Base-by-base conservation (phyloP, 2,888 invertebrate genomes). In the Cotesia congregata region DNA sequence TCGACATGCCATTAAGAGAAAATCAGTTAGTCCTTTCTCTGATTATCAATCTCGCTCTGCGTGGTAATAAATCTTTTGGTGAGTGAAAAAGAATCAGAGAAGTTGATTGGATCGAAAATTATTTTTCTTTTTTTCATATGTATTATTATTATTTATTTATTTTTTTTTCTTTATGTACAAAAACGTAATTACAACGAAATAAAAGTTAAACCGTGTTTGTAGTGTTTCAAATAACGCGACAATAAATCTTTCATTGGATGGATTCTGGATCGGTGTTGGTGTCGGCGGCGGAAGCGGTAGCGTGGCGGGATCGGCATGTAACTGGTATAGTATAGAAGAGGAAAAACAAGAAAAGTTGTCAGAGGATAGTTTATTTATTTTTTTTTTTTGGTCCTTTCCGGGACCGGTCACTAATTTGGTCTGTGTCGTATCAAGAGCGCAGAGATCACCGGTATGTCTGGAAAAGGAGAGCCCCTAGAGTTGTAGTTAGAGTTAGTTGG, bases 11-110 rank as follows among this genome's bases (percentile, higher is more conserved):
- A 61, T 30, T 65, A 38, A 59, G 67, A 73, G 67, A 67, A 73
- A 73, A 73, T 65, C 73, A 73, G 73, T 73, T 73, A 67, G 38
- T 50, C 15, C 64, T 62, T 62, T 62, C 20, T 41, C 40, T 73
- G 73, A 73, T 73, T 73, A 73, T 67, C 38, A 73, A 30, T 67
- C 67, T 50, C 15, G 67, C 59, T 60, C 30, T 30, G 30, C 30
- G 30, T 30, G 30, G 59, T 67, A 20, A 73, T 73, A 73, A 73
- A 67, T 73, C 67, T 67, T 73, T 50, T 59, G 30, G 30, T 30
- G 30, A 30, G 30, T 30, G 30, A 30, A 30, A 30, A 30, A 30
- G 30, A 30, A 30, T 30, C 30, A 30, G 30, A 4, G 30, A 30
- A 30, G 30, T 30, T 30, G 30, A 30, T 30, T 30, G 30, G 30